phyloP scores from a whole-genome alignment of 1,140 invertebrate genomes.

The Drosophila arizonae region DNA sequence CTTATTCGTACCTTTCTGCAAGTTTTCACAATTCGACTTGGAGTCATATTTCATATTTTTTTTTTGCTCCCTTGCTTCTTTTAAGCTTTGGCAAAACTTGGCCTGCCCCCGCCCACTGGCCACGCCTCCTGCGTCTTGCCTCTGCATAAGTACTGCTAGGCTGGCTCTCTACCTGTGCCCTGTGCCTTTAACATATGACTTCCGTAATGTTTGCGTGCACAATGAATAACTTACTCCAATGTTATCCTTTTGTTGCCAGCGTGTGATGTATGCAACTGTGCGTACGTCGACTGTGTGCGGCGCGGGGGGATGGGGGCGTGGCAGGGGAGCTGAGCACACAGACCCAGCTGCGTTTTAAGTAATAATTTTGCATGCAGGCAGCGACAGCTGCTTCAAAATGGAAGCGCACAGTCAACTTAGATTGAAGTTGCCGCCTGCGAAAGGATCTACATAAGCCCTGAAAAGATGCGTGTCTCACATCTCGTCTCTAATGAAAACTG shows the following conservation, averaged over 20 bases:
- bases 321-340: not conserved
- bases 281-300: conserved; percentile 13
- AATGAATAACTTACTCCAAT: conserved; percentile 80
- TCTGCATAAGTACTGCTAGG: conserved; percentile 39
- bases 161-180: conserved; percentile 48
- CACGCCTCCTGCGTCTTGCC: not conserved
- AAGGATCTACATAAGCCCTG: conserved; percentile 18
- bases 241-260: conserved; percentile 75
- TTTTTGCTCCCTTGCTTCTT: conserved; percentile 7
- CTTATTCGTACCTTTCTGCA: conserved; percentile 79
- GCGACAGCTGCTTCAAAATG: conserved; percentile 78
- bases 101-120: not conserved
- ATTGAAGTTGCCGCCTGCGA: conserved; percentile 51
- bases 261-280: conserved; percentile 61
- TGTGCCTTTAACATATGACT: conserved; percentile 78
- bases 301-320: not conserved
- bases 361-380: conserved; percentile 78
- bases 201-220: conserved; percentile 81
- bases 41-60: conserved; percentile 79
- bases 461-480: not conserved
- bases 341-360: conserved; percentile 76
- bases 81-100: conserved; percentile 60
- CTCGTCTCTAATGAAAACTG: not conserved
- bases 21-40: conserved; percentile 81
- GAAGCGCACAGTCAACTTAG: conserved; percentile 65